A percentile compares a stretch with the other conserved stretches of the same genome.
Conservation (phyloP, 2,888 invertebrate genomes). For the Syrphus vitripennis region DNA sequence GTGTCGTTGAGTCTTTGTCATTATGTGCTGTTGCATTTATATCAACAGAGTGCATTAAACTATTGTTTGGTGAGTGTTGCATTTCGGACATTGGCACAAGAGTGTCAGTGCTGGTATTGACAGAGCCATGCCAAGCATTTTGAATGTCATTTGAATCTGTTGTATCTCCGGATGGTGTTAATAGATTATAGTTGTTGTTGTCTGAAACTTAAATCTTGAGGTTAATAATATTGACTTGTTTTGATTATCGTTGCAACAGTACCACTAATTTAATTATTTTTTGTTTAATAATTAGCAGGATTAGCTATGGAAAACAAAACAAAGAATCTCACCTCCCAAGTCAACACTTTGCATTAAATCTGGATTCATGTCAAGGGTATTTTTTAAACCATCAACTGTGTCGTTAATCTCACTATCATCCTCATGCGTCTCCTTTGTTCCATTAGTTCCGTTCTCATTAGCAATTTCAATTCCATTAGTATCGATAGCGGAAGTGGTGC, state of each 20-base stretch:
- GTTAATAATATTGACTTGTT: neutral
- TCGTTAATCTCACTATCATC: neutral
- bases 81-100: constrained; percentile 78
- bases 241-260: neutral
- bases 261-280: neutral
- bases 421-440: neutral
- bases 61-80: constrained; percentile 45
- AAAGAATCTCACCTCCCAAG: constrained; percentile 73
- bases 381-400: constrained; percentile 58
- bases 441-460: constrained; percentile 39
- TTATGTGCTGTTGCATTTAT: constrained; percentile 9
- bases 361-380: constrained; percentile 64
- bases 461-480: constrained; percentile 49
- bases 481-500: neutral
- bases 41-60: neutral
- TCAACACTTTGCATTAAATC: constrained; percentile 76
- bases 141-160: constrained; percentile 65
- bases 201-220: constrained; percentile 46
- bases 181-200: constrained; percentile 52
- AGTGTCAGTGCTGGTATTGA: constrained; percentile 83
- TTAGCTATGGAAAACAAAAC: neutral
- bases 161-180: constrained; percentile 39
- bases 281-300: neutral
- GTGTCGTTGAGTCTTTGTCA: constrained; percentile 43
- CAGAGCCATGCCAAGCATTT: constrained; percentile 76